phyloP scores from a whole-genome alignment of 2,888 invertebrate genomes.

The Philaethria dido region DNA sequence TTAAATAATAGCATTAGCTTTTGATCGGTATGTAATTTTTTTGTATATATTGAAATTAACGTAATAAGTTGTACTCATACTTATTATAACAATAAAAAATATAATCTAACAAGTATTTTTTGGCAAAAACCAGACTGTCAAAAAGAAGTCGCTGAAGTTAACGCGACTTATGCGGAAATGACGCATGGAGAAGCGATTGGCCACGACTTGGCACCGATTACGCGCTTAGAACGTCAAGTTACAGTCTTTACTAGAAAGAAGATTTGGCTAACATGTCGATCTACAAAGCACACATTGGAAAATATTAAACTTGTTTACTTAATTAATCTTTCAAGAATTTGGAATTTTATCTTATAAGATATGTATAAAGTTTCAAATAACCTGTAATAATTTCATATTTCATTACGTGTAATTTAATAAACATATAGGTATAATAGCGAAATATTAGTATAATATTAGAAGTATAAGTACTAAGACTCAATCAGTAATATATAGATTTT shows the following conservation, averaged over 20 bases:
- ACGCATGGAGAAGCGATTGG: conserved; percentile 39
- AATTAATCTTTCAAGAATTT: not conserved
- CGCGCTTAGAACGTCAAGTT: conserved; percentile 43
- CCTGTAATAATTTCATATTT: not conserved
- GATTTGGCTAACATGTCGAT: conserved; percentile 1
- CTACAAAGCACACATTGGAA: not conserved
- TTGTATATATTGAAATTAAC: too few species aligned
- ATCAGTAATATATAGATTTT: too few species aligned
- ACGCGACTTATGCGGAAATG: conserved; percentile 38
- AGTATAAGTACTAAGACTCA: too few species aligned
- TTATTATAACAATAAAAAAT: too few species aligned
- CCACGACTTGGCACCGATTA: conserved; percentile 49
- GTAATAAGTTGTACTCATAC: too few species aligned
- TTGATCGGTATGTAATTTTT: too few species aligned
- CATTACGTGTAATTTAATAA: not conserved
- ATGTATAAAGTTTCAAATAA: not conserved
- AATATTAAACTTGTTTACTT: not conserved
- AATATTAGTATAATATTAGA: too few species aligned
- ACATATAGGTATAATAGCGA: not conserved
- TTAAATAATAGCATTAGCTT: too few species aligned
- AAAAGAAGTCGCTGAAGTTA: conserved; percentile 14
- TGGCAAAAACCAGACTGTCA: not conserved
- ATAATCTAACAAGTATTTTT: not conserved
- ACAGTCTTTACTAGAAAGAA: conserved; percentile 20
- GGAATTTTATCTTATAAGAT: not conserved